Conservation (phyloP, 2,797 vertebrate genomes). For the Phataginus tetradactyla region DNA sequence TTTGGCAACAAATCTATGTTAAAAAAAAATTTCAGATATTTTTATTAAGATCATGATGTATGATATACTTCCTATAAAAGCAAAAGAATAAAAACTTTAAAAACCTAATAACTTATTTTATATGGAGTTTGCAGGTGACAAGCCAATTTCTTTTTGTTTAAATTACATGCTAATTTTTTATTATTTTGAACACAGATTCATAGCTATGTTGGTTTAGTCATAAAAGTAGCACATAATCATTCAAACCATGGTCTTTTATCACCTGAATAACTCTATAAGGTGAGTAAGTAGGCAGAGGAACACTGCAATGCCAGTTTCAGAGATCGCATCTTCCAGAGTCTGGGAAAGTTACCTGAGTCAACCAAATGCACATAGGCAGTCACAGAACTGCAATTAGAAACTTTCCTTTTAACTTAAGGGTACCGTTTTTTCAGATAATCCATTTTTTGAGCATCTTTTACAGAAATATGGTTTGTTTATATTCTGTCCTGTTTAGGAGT, state of each 20-base stretch:
- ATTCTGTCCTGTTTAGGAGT: neutral
- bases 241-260: neutral
- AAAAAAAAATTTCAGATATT: neutral
- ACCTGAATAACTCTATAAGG: neutral
- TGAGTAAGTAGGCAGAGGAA: neutral
- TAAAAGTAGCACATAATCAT: slow-evolving; percentile 28
- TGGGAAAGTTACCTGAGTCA: neutral
- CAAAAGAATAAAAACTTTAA: neutral
- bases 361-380: neutral
- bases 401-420: neutral
- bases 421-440: slow-evolving; percentile 17
- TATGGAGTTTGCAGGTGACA: neutral
- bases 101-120: neutral
- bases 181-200: slow-evolving; percentile 10
- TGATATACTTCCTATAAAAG: neutral
- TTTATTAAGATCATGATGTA: neutral
- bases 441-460: neutral
- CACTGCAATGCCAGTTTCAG: neutral
- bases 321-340: neutral
- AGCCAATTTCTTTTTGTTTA: neutral
- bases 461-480: neutral
- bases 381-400: slow-evolving; percentile 20
- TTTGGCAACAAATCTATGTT: neutral
- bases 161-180: neutral
- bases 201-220: neutral